A percentile compares a stretch with the other conserved stretches of the same genome.
These are phyloP conservation scores for Cantharis rufa DNA, from an alignment of 2,888 invertebrate genomes.

Conservation along the genomic window DNA sequence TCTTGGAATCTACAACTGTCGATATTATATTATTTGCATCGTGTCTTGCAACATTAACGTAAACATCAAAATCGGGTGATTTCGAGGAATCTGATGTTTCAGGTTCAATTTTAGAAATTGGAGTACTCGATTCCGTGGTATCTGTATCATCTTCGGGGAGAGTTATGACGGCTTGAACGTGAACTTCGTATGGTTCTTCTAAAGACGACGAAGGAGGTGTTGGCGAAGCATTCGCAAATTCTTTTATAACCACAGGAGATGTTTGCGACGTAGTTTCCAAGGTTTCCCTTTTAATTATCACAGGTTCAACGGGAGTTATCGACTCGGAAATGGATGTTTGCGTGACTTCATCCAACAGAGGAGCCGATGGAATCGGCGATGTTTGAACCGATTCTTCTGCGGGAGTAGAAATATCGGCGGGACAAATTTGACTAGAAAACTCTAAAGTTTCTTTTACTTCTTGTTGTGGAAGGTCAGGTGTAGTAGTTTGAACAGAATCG, in stretches of 20 bases:
- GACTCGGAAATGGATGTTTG: constrained; percentile 37
- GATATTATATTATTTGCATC: background rate
- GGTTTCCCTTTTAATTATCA: constrained; percentile 41
- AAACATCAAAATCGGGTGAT: background rate
- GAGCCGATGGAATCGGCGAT: constrained; percentile 54
- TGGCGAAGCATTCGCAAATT: constrained; percentile 24
- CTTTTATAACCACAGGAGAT: constrained; percentile 60
- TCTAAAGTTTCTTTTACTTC: constrained; percentile 40
- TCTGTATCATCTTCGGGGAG: constrained; percentile 52
- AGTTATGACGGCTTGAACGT: constrained; percentile 62
- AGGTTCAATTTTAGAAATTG: constrained; percentile 10
- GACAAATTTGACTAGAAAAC: constrained; percentile 41
- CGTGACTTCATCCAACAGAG: constrained; percentile 36
- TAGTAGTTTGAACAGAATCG: constrained; percentile 54
- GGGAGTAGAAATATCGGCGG: constrained; percentile 35
- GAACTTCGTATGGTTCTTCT: constrained; percentile 65
- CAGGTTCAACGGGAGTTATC: background rate
- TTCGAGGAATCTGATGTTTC: background rate
- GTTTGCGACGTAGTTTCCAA: constrained; percentile 60
- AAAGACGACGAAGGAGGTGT: constrained; percentile 29
- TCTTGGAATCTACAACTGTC: constrained; percentile 38
- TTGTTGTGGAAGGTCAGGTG: constrained; percentile 43
- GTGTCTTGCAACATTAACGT: background rate
- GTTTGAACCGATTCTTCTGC: constrained; percentile 53
- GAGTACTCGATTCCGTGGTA: constrained; percentile 9